Conservation (phyloP, 2,113 vertebrate species). For the Chlamydotis undulata region DNA sequence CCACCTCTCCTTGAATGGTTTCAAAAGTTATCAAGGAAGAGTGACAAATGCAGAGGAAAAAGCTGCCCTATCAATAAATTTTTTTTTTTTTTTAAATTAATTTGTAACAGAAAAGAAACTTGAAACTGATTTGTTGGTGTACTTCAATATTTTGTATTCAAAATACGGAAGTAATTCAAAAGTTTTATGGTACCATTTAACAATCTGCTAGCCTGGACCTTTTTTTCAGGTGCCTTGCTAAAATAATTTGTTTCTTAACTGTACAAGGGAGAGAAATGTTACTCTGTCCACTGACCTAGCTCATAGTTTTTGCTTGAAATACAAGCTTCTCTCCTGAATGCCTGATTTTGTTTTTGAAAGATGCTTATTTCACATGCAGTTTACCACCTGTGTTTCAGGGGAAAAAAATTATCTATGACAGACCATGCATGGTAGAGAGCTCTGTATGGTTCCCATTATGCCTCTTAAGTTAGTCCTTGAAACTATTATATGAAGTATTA, state of each 20-base stretch:
- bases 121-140: not conserved
- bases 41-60: not conserved
- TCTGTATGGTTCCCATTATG: not conserved
- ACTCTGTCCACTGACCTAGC: not conserved
- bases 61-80: not conserved
- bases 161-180: not conserved
- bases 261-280: not conserved
- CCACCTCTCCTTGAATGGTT: not conserved
- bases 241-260: not conserved
- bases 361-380: not conserved
- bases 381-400: not conserved
- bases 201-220: not conserved
- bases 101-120: not conserved
- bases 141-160: not conserved
- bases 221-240: not conserved
- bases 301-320: not conserved
- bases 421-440: not conserved
- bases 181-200: not conserved
- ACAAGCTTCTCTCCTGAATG: not conserved
- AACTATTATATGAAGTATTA: not conserved
- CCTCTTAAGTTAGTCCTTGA: not conserved
- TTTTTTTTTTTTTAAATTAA: not conserved
- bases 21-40: not conserved
- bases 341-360: not conserved
- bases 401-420: not conserved